A percentile compares a stretch with the other conserved stretches of the same genome.
These are phyloP conservation scores for Oscheius myriophilus DNA, from an alignment of 2,888 invertebrate genomes.

Conservation along the genomic window DNA sequence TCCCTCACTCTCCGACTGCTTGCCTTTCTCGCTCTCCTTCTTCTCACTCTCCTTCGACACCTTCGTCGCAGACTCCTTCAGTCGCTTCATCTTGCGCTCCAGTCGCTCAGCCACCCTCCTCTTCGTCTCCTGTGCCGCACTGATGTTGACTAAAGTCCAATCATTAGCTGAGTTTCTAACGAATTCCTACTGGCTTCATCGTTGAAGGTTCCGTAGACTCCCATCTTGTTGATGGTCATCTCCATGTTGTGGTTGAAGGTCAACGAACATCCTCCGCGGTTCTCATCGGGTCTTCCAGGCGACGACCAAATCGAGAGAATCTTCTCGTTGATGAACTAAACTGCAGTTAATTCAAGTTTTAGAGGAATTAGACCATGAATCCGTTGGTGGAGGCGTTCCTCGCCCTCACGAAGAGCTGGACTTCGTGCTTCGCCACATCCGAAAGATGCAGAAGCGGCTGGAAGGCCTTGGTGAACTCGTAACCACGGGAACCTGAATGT, in stretches of 20 bases:
- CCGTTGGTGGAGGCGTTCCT: conserved; percentile 7
- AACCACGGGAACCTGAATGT: conserved; percentile 4
- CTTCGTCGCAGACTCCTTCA: not conserved
- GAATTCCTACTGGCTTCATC: not conserved
- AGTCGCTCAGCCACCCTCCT: too few relatives aligned
- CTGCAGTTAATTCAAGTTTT: too few relatives aligned
- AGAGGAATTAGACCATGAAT: not conserved
- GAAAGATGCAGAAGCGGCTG: not conserved
- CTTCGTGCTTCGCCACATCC: not conserved
- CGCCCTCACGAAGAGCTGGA: conserved; percentile 2
- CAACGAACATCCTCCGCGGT: not conserved
- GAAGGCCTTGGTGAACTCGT: not conserved
- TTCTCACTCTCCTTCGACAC: not conserved
- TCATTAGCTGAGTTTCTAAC: too few relatives aligned
- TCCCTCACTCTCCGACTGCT: not conserved
- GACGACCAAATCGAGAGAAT: conserved; percentile 17
- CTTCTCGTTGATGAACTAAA: conserved; percentile 7
- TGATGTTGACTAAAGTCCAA: not conserved
- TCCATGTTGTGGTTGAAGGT: conserved; percentile 13
- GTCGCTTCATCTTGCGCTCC: not conserved
- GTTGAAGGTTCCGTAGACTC: not conserved
- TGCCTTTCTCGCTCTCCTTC: not conserved
- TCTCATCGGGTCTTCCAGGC: not conserved
- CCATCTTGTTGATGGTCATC: conserved; percentile 5
- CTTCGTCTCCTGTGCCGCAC: not conserved